phyloP scores from a whole-genome alignment of 2,113 vertebrate species.

The Meles meles region DNA sequence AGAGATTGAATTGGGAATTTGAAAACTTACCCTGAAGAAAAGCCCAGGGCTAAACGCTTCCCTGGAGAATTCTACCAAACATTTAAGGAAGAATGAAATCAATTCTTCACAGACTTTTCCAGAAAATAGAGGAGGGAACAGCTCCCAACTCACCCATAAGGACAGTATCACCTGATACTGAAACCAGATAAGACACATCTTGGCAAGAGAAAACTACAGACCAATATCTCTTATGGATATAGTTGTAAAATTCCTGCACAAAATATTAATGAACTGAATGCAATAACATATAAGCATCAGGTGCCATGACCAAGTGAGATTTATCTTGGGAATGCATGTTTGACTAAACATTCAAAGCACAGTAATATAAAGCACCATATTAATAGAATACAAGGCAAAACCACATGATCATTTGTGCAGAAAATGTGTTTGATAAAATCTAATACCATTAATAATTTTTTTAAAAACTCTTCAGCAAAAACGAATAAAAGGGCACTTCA shows the following conservation, averaged over 20 bases:
- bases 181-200: neutral
- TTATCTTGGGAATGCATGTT: neutral
- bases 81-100: neutral
- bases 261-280: neutral
- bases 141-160: neutral
- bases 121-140: neutral
- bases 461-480: neutral
- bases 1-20: neutral
- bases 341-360: neutral
- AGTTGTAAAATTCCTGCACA: neutral
- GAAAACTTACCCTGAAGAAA: neutral
- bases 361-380: neutral
- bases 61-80: neutral
- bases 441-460: neutral
- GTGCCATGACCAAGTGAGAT: neutral
- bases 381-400: neutral
- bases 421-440: neutral
- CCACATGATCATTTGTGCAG: neutral
- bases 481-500: neutral
- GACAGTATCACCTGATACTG: neutral
- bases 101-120: neutral
- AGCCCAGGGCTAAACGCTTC: neutral
- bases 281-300: neutral
- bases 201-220: neutral
- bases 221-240: neutral